These are phyloP conservation scores for Drosophila pseudoananassae DNA, from an alignment of 1,140 invertebrate species.

Conservation along the genomic window DNA sequence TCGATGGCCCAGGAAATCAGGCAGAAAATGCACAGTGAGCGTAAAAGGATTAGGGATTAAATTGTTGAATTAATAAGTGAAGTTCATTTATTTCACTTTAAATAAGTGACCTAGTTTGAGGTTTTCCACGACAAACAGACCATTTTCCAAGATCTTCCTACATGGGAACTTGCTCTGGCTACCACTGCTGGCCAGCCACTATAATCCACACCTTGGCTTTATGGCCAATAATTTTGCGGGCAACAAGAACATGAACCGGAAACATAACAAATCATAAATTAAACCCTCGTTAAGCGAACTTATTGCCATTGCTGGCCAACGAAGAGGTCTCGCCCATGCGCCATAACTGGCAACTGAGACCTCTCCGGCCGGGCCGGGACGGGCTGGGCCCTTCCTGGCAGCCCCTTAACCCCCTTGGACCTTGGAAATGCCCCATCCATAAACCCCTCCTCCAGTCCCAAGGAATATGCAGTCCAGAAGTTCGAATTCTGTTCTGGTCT, in stretches of 20 bases:
- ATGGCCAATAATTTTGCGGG: constrained; percentile 76
- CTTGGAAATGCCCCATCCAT: neutral
- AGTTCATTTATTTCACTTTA: neutral
- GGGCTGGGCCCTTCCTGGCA: neutral
- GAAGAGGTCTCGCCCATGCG: constrained; percentile 70
- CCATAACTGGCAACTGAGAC: constrained; percentile 54
- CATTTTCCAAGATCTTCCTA: constrained; percentile 14
- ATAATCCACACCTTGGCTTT: constrained; percentile 81
- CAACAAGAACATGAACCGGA: constrained; percentile 79
- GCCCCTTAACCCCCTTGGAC: neutral
- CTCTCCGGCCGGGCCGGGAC: constrained; percentile 1
- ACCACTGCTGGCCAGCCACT: constrained; percentile 54
- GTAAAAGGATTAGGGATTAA: constrained; percentile 79
- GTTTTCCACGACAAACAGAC: neutral
- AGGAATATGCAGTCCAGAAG: constrained; percentile 20
- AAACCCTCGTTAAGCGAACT: constrained; percentile 83
- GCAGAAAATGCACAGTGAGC: constrained; percentile 69
- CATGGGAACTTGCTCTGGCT: constrained; percentile 30
- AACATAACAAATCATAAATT: constrained; percentile 84
- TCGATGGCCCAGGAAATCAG: constrained; percentile 18
- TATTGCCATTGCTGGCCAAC: constrained; percentile 72
- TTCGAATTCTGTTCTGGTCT: constrained; percentile 13
- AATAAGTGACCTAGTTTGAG: neutral
- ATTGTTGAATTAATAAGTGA: neutral
- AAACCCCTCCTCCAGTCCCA: constrained; percentile 4